These are phyloP conservation scores for Graphium colonna DNA, from an alignment of 2,888 invertebrate species.

Conservation along the genomic window DNA sequence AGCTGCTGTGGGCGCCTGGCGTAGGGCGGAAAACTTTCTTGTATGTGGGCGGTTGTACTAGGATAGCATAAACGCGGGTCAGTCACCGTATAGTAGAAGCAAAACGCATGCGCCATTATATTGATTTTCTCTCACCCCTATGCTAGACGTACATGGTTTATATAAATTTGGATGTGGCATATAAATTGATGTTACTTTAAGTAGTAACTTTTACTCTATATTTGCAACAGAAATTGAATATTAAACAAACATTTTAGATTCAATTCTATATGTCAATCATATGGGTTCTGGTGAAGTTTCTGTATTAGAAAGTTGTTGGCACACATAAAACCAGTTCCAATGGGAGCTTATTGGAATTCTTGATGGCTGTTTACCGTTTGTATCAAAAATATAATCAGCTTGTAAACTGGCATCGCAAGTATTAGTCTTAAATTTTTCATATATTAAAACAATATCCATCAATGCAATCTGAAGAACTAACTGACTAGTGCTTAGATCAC, in stretches of 20 bases:
- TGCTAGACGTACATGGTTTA: not conserved
- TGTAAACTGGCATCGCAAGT: too few relatives aligned
- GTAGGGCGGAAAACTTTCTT: slow-evolving; percentile 4
- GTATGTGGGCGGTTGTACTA: slow-evolving; percentile 20
- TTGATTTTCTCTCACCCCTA: slow-evolving; percentile 2
- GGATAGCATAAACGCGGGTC: slow-evolving; percentile 11
- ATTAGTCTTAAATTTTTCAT: too few relatives aligned
- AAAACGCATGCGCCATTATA: slow-evolving; percentile 2
- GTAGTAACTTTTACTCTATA: not conserved
- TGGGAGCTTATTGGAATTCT: too few relatives aligned
- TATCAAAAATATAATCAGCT: too few relatives aligned
- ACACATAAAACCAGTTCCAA: too few relatives aligned
- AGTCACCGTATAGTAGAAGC: not conserved
- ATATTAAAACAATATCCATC: too few relatives aligned
- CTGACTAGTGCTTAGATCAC: too few relatives aligned
- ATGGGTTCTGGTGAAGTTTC: too few relatives aligned
- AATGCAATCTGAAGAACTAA: too few relatives aligned
- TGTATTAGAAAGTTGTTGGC: too few relatives aligned
- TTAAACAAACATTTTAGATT: not conserved
- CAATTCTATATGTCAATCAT: not conserved
- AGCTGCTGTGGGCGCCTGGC: slow-evolving; percentile 4
- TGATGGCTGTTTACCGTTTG: too few relatives aligned
- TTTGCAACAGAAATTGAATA: not conserved
- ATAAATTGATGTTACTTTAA: not conserved
- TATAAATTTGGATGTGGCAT: not conserved